Conservation (phyloP, 2,797 vertebrate genomes). For the Syngnathus acus region DNA sequence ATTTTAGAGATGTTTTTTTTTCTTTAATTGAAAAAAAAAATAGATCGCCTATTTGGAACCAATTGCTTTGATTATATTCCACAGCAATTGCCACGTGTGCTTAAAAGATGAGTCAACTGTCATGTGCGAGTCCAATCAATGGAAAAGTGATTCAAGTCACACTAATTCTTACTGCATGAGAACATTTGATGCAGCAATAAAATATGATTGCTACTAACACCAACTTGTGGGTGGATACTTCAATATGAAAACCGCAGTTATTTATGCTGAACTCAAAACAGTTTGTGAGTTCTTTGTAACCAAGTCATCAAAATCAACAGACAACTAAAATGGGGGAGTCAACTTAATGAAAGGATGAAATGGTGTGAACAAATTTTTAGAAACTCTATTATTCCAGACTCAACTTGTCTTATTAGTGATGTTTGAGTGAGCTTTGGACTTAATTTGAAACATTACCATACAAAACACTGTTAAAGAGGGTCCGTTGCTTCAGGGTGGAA, state of each 20-base stretch:
- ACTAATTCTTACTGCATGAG: neutral
- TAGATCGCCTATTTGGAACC: neutral
- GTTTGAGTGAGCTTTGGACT: slow-evolving; percentile 41
- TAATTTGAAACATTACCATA: slow-evolving; percentile 28
- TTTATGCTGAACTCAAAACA: neutral
- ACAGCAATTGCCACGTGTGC: slow-evolving; percentile 8
- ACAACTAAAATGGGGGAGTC: too few relatives aligned
- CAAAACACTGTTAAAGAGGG: slow-evolving; percentile 28
- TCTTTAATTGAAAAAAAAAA: neutral
- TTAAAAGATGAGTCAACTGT: slow-evolving; percentile 17
- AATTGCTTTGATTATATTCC: slow-evolving; percentile 11
- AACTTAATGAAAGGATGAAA: neutral
- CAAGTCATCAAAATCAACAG: too few relatives aligned
- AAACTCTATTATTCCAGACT: slow-evolving; percentile 48
- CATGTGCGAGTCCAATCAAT: slow-evolving; percentile 5
- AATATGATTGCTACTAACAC: neutral
- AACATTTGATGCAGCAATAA: neutral
- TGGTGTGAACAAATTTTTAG: neutral
- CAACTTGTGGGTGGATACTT: neutral
- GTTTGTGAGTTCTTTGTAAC: too few relatives aligned
- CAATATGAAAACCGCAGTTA: neutral
- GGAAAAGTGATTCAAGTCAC: slow-evolving; percentile 8
- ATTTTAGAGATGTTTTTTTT: slow-evolving; percentile 9
- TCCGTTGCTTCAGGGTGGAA: slow-evolving; percentile 8
- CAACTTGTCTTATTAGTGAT: slow-evolving; percentile 38